These are phyloP conservation scores for Lacanobia oleracea DNA, from an alignment of 2,888 invertebrate genomes.

Conservation along the genomic window DNA sequence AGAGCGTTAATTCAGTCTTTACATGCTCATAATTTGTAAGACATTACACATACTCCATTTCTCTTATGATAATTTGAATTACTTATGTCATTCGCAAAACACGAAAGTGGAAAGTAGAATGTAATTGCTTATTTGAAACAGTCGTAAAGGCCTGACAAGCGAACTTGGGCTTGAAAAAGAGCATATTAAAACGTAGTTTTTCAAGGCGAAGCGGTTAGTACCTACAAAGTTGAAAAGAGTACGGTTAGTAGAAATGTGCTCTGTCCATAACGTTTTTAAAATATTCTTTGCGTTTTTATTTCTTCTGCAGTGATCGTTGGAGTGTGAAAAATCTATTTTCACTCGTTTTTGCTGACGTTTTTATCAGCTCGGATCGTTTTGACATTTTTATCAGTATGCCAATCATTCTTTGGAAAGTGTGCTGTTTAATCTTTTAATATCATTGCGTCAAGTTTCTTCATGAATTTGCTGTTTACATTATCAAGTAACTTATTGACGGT, in stretches of 20 bases:
- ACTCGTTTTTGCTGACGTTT: constrained; percentile 37
- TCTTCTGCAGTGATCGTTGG: constrained; percentile 49
- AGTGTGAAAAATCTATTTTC: constrained; percentile 59
- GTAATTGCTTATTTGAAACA: constrained; percentile 56
- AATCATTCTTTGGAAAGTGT: constrained; percentile 39
- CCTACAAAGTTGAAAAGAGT: constrained; percentile 49
- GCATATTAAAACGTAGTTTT: constrained; percentile 54
- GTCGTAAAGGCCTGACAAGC: constrained; percentile 35
- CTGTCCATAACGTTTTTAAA: constrained; percentile 33
- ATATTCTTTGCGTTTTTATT: constrained; percentile 52
- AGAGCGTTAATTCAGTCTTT: constrained; percentile 35
- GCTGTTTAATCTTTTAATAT: constrained; percentile 1
- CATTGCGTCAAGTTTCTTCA: not conserved
- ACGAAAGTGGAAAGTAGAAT: constrained; percentile 58
- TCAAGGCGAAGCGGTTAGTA: constrained; percentile 45
- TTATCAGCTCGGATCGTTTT: constrained; percentile 44
- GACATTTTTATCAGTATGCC: constrained; percentile 53
- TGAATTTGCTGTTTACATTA: not conserved
- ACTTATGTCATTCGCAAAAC: constrained; percentile 44
- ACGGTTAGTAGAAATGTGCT: constrained; percentile 60
- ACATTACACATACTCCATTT: constrained; percentile 45
- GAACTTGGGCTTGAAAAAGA: constrained; percentile 48
- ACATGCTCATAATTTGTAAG: constrained; percentile 40
- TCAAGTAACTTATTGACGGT: not conserved
- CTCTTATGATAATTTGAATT: constrained; percentile 60